Conservation (phyloP, 2,888 invertebrate genomes). For the Nemapogon koenigi region DNA sequence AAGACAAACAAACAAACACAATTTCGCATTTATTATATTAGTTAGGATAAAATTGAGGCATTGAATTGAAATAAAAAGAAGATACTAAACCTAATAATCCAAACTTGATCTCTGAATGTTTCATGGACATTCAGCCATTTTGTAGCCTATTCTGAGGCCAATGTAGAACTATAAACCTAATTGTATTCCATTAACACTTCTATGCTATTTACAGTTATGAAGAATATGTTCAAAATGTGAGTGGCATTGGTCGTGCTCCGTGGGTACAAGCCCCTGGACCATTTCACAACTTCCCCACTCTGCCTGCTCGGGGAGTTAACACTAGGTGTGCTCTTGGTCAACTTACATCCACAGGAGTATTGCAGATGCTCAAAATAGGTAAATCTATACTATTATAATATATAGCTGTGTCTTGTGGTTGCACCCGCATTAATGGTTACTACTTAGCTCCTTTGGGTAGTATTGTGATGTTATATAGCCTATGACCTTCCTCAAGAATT, state of each 20-base stretch:
- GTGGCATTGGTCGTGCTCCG: slow-evolving; percentile 64
- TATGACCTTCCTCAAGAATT: too few species aligned
- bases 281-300: slow-evolving; percentile 83
- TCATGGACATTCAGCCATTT: too few species aligned
- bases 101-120: not conserved
- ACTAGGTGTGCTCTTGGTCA: slow-evolving; percentile 84
- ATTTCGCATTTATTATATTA: too few species aligned
- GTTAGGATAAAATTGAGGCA: too few species aligned
- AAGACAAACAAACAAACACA: too few species aligned
- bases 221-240: slow-evolving; percentile 64
- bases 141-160: not conserved
- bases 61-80: too few species aligned
- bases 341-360: slow-evolving; percentile 81
- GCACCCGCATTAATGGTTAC: too few species aligned
- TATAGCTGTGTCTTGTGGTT: too few species aligned
- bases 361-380: slow-evolving; percentile 84
- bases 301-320: slow-evolving; percentile 59
- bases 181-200: not conserved
- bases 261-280: slow-evolving; percentile 81
- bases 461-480: too few species aligned
- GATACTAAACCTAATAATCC: not conserved
- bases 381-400: slow-evolving; percentile 45
- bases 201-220: slow-evolving; percentile 40
- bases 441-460: too few species aligned
- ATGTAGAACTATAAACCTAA: slow-evolving; percentile 1